Evolutionary conservation across 1,140 invertebrate genomes (phyloP).

Genomic region (Papilio glaucus): DNA sequence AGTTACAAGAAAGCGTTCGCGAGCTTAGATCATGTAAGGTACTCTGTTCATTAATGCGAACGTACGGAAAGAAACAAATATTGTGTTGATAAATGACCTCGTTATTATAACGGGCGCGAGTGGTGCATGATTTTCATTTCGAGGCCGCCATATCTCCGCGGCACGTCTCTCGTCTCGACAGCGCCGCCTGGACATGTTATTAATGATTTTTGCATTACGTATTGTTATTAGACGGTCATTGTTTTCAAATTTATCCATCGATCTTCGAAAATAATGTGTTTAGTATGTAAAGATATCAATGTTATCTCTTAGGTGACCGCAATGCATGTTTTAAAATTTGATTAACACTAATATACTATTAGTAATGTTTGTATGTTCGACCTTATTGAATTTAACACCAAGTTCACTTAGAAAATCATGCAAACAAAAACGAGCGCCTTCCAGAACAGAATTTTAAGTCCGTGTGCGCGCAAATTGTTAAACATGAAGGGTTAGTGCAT

Average conservation of each 20-base stretch:
- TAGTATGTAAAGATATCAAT: slow-evolving; percentile 36
- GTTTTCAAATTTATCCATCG: slow-evolving; percentile 35
- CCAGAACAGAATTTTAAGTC: slow-evolving; percentile 27
- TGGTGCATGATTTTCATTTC: slow-evolving; percentile 78
- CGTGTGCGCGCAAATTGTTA: slow-evolving; percentile 51
- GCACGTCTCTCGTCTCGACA: slow-evolving; percentile 65
- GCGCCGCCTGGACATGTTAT: slow-evolving; percentile 52
- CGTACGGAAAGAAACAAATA: slow-evolving; percentile 76
- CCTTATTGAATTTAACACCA: slow-evolving; percentile 30
- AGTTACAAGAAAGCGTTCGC: slow-evolving; percentile 43
- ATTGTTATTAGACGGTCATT: slow-evolving; percentile 27
- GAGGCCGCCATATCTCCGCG: slow-evolving; percentile 72
- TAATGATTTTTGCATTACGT: slow-evolving; percentile 35
- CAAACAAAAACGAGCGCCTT: slow-evolving; percentile 10
- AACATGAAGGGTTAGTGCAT: slow-evolving; percentile 65
- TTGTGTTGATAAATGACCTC: slow-evolving; percentile 80
- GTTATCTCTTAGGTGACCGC: slow-evolving; percentile 25
- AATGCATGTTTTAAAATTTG: slow-evolving; percentile 35
- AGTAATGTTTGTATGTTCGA: slow-evolving; percentile 27
- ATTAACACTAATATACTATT: slow-evolving; percentile 34
- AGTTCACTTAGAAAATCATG: slow-evolving; percentile 9
- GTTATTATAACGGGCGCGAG: slow-evolving; percentile 79
- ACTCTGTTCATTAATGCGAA: slow-evolving; percentile 63
- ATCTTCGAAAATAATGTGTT: slow-evolving; percentile 31
- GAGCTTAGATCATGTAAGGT: slow-evolving; percentile 47